phyloP scores from a whole-genome alignment of 2,888 invertebrate genomes.

The Dryomyza anilis region DNA sequence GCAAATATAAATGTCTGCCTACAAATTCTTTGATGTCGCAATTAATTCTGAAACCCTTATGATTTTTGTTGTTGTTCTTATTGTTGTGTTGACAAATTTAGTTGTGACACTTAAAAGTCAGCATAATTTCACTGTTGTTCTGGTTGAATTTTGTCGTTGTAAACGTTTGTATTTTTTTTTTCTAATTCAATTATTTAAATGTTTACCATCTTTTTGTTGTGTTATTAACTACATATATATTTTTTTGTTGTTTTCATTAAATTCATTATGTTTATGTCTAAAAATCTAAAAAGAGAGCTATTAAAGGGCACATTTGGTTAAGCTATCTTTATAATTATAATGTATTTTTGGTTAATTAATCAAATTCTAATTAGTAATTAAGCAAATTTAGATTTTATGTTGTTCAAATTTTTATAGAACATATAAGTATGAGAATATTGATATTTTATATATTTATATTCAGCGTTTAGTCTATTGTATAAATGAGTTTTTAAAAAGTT shows the following conservation, averaged over 20 bases:
- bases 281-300: constrained; percentile 57
- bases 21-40: no score
- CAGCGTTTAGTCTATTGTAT: not conserved
- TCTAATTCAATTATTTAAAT: not conserved
- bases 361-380: no score
- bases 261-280: constrained; percentile 13
- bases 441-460: no score
- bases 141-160: not conserved
- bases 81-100: not conserved
- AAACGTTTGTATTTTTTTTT: not conserved
- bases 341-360: constrained; percentile 15
- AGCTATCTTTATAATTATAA: constrained; percentile 47
- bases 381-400: no score
- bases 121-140: not conserved
- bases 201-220: not conserved
- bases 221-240: not conserved
- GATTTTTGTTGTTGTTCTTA: constrained; percentile 2
- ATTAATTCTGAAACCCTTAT: constrained; percentile 29
- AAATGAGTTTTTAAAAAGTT: not conserved
- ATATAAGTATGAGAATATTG: no score
- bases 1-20: not conserved
- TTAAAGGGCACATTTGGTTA: constrained; percentile 64
- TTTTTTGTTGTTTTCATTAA: constrained; percentile 5
- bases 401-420: no score
- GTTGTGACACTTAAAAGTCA: not conserved